phyloP scores from a whole-genome alignment of 2,888 invertebrate genomes.

The Balanococcus diminutus region DNA sequence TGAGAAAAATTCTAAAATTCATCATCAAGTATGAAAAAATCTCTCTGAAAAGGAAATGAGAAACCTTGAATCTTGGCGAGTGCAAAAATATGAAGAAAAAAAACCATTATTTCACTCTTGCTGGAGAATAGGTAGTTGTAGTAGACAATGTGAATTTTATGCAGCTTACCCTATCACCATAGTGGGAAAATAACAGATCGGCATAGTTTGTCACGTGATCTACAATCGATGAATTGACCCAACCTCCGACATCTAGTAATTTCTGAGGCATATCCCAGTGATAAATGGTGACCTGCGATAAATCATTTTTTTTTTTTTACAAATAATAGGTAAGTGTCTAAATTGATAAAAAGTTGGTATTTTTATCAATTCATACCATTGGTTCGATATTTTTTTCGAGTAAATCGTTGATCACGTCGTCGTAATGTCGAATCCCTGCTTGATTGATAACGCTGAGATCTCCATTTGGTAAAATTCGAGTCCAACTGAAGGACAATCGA shows the following conservation, averaged over 20 bases:
- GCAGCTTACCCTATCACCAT: conserved; percentile 64
- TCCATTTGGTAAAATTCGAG: conserved; percentile 63
- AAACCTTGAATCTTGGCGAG: too few species aligned
- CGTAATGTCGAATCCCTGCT: conserved; percentile 64
- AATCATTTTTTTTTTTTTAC: background rate
- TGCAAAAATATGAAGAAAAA: too few species aligned
- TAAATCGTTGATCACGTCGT: conserved; percentile 62
- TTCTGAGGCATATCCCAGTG: conserved; percentile 6
- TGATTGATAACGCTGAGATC: conserved; percentile 60
- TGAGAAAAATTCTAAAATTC: too few species aligned
- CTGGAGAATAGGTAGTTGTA: too few species aligned
- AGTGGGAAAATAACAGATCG: conserved; percentile 64
- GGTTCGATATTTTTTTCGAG: conserved; percentile 62
- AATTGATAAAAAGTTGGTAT: too few species aligned
- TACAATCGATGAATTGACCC: conserved; percentile 70
- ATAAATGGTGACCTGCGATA: background rate
- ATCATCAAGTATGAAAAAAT: too few species aligned
- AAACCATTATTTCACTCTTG: too few species aligned
- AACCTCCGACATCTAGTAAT: conserved; percentile 63
- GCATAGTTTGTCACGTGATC: conserved; percentile 71
- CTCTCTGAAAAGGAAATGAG: too few species aligned
- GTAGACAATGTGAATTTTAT: background rate
- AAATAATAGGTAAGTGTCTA: too few species aligned
- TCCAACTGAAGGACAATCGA: conserved; percentile 62
- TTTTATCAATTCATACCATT: too few species aligned